phyloP scores from a whole-genome alignment of 2,113 vertebrate species.

The Oreocharis arfaki region DNA sequence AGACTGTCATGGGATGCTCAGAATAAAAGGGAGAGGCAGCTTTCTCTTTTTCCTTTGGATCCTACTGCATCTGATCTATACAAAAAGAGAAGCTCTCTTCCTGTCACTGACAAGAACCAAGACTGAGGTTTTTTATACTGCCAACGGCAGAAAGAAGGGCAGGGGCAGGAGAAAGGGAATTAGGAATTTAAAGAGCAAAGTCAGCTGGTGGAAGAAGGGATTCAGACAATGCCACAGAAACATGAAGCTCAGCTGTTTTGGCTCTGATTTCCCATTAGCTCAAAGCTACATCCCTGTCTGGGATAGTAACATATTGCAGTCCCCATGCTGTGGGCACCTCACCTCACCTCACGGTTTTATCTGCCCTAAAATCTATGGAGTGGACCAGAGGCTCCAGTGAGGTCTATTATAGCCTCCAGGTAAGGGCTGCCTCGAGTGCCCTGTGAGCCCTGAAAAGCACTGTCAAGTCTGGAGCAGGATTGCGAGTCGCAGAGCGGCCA shows the following conservation, averaged over 20 bases:
- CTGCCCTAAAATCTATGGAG: neutral
- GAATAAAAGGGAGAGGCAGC: neutral
- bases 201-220: neutral
- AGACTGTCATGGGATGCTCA: neutral
- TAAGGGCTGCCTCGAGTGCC: neutral
- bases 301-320: neutral
- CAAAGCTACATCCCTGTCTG: neutral
- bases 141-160: neutral
- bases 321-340: neutral
- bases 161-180: neutral
- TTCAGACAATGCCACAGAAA: neutral
- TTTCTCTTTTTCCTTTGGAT: neutral
- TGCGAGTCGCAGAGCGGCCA: accelerated
- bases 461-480: neutral
- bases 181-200: neutral
- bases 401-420: neutral
- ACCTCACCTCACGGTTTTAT: neutral
- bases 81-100: neutral
- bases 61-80: neutral
- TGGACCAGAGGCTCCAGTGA: neutral
- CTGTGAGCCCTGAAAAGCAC: neutral
- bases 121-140: neutral
- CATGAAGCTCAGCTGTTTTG: neutral
- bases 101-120: neutral
- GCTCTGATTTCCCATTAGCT: neutral